Conservation (phyloP, 2,888 invertebrate genomes). For the Sarcophaga caerulescens region DNA sequence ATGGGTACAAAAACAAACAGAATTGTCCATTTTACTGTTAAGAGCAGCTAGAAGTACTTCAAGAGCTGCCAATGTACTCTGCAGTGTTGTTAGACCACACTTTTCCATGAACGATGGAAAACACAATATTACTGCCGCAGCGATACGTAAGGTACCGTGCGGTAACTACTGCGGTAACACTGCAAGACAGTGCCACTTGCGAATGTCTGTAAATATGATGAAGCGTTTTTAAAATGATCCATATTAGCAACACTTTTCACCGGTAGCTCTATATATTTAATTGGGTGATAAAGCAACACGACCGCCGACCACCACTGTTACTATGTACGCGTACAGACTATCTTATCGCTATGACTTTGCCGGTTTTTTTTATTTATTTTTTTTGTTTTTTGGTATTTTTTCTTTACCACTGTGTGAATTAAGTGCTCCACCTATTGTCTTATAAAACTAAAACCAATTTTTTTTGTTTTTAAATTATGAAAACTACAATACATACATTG, state of each 20-base stretch:
- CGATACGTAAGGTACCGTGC: too few species aligned
- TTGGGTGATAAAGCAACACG: slow-evolving; percentile 14
- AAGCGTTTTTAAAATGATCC: not conserved
- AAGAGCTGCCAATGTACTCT: too few species aligned
- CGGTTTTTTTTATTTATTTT: not conserved
- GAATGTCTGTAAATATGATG: too few species aligned
- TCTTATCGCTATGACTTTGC: slow-evolving; percentile 28
- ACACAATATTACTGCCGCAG: too few species aligned
- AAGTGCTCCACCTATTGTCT: slow-evolving; percentile 4
- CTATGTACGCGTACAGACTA: slow-evolving; percentile 9
- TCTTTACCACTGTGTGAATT: slow-evolving; percentile 20
- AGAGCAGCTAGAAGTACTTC: too few species aligned
- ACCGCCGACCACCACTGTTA: not conserved
- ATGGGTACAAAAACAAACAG: too few species aligned
- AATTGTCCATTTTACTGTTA: too few species aligned
- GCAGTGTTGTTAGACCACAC: too few species aligned
- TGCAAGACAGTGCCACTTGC: too few species aligned
- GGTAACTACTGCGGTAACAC: too few species aligned
- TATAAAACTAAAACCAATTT: not conserved
- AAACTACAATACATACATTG: not conserved
- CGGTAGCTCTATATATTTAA: slow-evolving; percentile 18
- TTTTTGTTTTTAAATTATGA: not conserved
- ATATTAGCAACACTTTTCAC: slow-evolving; percentile 4
- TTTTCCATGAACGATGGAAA: too few species aligned
- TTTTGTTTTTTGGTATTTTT: not conserved